Percentiles rank a stretch among this genome's conserved stretches.
Evolutionary conservation across 2,888 invertebrate species (phyloP).

Genomic region (Drosophila trichaetosa): DNA sequence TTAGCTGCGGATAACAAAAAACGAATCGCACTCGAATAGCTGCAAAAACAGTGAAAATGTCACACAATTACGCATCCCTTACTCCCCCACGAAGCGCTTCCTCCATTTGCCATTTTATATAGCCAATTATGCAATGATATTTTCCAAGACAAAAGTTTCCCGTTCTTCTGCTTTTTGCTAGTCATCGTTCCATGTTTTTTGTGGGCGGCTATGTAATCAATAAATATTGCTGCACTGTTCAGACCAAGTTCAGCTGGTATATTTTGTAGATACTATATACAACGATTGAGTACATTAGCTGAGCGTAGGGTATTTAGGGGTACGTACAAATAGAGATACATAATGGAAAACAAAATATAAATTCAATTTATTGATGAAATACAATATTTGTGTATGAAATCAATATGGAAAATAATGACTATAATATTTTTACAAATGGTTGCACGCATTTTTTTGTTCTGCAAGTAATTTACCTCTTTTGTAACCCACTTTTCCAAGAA

Average conservation of each 20-base stretch:
- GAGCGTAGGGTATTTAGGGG: not conserved
- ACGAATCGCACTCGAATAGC: constrained; percentile 4
- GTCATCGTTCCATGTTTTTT: constrained; percentile 39
- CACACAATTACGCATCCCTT: constrained; percentile 1
- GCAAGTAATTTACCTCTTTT: not conserved
- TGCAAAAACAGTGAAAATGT: constrained; percentile 26
- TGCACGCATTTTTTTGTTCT: not conserved
- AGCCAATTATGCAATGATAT: constrained; percentile 70
- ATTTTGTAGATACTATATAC: constrained; percentile 27
- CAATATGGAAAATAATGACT: not conserved
- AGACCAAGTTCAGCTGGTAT: constrained; percentile 48
- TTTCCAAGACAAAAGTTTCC: constrained; percentile 56
- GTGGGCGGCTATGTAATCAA: constrained; percentile 57
- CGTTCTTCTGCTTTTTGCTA: constrained; percentile 24
- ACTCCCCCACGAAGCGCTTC: not conserved
- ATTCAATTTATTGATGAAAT: not conserved
- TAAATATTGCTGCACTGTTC: constrained; percentile 65
- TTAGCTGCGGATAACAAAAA: constrained; percentile 52
- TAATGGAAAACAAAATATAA: not conserved
- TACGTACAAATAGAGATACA: not conserved
- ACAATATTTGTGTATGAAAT: not conserved
- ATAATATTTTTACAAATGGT: not conserved
- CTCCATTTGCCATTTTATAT: constrained; percentile 24
- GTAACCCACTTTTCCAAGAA: not conserved
- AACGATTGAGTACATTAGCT: not conserved